Percentiles rank a stretch among this genome's conserved stretches.
Evolutionary conservation across 2,888 invertebrate species (phyloP).

Genomic region (Pseudococcus longispinus): DNA sequence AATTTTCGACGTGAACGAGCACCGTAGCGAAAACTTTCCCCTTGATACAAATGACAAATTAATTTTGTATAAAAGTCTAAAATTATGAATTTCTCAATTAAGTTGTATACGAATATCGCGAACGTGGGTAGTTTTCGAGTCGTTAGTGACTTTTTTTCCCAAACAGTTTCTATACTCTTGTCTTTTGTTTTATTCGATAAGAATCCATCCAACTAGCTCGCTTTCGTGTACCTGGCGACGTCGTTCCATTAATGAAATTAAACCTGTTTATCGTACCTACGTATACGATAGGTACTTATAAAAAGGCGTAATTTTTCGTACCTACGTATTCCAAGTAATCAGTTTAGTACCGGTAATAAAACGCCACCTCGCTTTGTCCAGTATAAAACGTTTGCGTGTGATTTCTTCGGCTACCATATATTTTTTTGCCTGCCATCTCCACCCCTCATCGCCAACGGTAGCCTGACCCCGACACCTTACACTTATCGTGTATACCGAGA

Average conservation of each 20-base stretch:
- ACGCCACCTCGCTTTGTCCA: not conserved
- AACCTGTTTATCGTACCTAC: not conserved
- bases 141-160: not conserved
- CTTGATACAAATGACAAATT: not conserved
- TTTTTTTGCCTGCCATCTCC: not conserved
- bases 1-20: not conserved
- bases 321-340: constrained; percentile 1
- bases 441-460: not conserved
- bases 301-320: constrained; percentile 6
- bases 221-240: not conserved
- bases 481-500: not conserved
- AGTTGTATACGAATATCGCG: not conserved
- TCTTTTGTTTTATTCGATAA: not conserved
- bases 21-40: not conserved
- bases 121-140: not conserved
- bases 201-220: not conserved
- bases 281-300: not conserved
- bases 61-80: constrained; percentile 8
- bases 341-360: constrained; percentile 27
- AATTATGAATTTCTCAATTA: constrained; percentile 21
- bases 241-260: constrained; percentile 32
- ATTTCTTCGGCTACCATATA: not conserved
- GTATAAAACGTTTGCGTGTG: constrained; percentile 13
- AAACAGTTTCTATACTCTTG: not conserved
- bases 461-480: not conserved